These are phyloP conservation scores for Tichodroma muraria DNA, from an alignment of 2,113 vertebrate genomes.

Conservation along the genomic window DNA sequence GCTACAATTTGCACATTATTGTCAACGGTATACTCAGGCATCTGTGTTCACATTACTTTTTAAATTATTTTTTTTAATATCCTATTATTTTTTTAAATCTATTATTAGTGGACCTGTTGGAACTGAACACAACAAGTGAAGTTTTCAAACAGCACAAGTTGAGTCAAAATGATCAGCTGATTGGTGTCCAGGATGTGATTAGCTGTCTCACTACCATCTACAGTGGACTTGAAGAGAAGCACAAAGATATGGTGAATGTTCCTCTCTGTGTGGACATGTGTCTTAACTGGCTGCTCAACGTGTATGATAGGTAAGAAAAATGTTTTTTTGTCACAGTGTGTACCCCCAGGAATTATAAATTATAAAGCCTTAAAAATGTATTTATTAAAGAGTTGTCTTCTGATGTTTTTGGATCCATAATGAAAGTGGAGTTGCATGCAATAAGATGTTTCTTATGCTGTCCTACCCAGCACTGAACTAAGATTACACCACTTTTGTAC, in stretches of 20 bases:
- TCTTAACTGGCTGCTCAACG: slow-evolving; percentile 98
- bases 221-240: slow-evolving; percentile 89
- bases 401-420: not conserved
- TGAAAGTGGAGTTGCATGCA: not conserved
- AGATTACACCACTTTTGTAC: not conserved
- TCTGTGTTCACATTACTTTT: not conserved
- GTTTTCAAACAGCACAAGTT: slow-evolving; percentile 90
- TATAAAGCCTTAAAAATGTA: not conserved
- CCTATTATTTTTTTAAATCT: not conserved
- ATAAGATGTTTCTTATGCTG: not conserved
- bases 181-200: slow-evolving; percentile 90
- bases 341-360: not conserved
- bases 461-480: not conserved
- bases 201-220: slow-evolving; percentile 91
- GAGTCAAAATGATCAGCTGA: slow-evolving; percentile 84
- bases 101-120: slow-evolving; percentile 87
- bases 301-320: slow-evolving; percentile 90
- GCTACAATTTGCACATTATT: not conserved
- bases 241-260: slow-evolving; percentile 93
- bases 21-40: not conserved
- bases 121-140: slow-evolving; percentile 86
- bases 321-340: not conserved
- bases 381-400: not conserved
- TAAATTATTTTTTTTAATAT: not conserved
- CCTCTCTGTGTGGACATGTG: slow-evolving; percentile 96